phyloP scores from a whole-genome alignment of 2,797 vertebrate genomes.

The Cossypha niveicapilla region DNA sequence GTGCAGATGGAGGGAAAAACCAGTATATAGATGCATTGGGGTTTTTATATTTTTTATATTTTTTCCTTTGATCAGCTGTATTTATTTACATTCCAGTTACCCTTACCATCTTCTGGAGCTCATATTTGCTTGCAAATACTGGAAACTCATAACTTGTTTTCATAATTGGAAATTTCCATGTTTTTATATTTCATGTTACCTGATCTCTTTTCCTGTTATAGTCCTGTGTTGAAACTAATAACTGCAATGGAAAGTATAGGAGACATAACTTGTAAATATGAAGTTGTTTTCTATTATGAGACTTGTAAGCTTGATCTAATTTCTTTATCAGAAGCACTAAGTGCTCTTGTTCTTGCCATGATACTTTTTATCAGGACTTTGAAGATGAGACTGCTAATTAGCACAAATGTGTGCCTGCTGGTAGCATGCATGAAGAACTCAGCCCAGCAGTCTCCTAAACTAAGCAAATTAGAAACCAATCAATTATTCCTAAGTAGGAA shows the following conservation, averaged over 20 bases:
- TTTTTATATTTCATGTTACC: neutral
- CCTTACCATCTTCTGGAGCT: neutral
- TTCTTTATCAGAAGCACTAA: neutral
- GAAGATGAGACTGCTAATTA: neutral
- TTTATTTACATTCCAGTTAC: neutral
- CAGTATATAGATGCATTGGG: accelerated
- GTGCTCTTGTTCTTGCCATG: neutral
- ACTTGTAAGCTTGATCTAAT: neutral
- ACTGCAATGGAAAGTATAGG: neutral
- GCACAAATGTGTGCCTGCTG: neutral
- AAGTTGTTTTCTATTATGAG: neutral
- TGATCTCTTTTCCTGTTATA: neutral
- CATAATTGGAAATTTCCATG: neutral
- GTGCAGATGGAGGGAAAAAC: neutral
- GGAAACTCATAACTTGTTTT: neutral
- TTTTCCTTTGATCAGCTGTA: neutral
- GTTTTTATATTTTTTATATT: neutral
- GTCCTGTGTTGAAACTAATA: neutral
- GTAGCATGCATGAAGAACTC: neutral
- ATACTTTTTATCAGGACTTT: neutral
- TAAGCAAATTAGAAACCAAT: neutral
- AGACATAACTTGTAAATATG: neutral
- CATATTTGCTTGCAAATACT: neutral
- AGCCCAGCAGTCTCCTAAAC: neutral
- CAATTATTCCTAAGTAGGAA: neutral